Conservation (phyloP, 2,113 vertebrate genomes). For the Eulemur rufifrons region DNA sequence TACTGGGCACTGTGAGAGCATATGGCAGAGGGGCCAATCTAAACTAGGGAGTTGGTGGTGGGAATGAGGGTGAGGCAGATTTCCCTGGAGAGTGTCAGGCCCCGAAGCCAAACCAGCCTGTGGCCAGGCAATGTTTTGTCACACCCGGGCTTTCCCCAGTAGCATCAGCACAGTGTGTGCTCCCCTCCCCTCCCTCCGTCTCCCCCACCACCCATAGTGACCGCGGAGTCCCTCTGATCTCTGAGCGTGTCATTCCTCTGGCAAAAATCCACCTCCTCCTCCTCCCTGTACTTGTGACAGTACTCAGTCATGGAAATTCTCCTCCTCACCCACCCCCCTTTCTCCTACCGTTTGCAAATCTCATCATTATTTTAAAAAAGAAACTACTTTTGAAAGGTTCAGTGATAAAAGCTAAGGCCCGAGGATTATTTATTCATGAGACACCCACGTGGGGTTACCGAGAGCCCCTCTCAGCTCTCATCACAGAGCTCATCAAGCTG, state of each 20-base stretch:
- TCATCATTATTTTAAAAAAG: conserved; percentile 46
- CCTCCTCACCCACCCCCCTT: neutral
- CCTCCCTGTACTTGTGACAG: neutral
- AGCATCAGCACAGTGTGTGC: fast-evolving
- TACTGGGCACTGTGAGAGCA: neutral
- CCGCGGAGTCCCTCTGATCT: fast-evolving
- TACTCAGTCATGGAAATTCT: neutral
- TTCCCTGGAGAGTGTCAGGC: neutral
- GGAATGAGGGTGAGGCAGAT: too few species aligned
- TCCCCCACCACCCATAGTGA: neutral
- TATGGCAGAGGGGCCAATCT: neutral
- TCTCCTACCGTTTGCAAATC: neutral
- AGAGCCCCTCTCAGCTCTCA: conserved; percentile 54
- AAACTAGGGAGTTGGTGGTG: neutral
- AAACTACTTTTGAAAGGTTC: conserved; percentile 43
- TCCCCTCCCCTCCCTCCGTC: fast-evolving
- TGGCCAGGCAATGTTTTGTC: neutral
- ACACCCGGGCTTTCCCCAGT: neutral
- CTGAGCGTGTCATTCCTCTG: neutral
- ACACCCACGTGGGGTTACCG: conserved; percentile 59
- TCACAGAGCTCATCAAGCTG: neutral
- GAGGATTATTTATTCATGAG: conserved; percentile 79
- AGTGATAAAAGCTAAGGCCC: conserved; percentile 53
- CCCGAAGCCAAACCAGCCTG: neutral
- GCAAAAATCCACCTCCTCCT: neutral